Conservation (phyloP, 2,797 vertebrate genomes). For the Allobates femoralis region DNA sequence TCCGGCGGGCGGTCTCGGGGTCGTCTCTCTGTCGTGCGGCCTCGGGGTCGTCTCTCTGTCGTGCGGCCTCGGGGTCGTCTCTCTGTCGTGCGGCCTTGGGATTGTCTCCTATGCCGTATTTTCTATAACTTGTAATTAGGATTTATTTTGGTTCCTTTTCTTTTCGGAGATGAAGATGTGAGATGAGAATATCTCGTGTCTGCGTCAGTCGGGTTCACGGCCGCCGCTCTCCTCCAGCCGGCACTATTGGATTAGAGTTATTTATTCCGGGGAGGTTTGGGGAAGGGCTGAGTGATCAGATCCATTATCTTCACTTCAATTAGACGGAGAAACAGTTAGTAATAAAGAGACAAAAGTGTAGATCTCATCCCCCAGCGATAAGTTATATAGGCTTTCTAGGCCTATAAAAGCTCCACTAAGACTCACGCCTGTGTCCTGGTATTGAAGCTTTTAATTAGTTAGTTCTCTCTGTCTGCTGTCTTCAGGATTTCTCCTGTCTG, state of each 20-base stretch:
- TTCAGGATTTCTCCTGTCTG: no score
- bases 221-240: not conserved
- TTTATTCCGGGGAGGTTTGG: not conserved
- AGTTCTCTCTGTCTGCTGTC: no score
- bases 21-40: not conserved
- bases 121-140: conserved; percentile 59
- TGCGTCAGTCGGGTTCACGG: not conserved
- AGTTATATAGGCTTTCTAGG: no score
- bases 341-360: not conserved
- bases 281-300: not conserved
- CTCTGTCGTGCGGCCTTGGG: no score
- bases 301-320: conserved; percentile 35
- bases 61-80: conserved; percentile 12
- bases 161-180: conserved; percentile 2
- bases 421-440: no score
- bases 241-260: not conserved
- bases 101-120: conserved; percentile 47
- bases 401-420: no score
- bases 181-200: conserved; percentile 8
- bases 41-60: not conserved
- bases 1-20: no score
- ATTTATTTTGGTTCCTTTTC: conserved; percentile 44
- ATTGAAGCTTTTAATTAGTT: no score
- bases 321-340: not conserved
- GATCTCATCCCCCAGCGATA: not conserved